phyloP scores from a whole-genome alignment of 2,113 vertebrate species.

The Aepyceros melampus region DNA sequence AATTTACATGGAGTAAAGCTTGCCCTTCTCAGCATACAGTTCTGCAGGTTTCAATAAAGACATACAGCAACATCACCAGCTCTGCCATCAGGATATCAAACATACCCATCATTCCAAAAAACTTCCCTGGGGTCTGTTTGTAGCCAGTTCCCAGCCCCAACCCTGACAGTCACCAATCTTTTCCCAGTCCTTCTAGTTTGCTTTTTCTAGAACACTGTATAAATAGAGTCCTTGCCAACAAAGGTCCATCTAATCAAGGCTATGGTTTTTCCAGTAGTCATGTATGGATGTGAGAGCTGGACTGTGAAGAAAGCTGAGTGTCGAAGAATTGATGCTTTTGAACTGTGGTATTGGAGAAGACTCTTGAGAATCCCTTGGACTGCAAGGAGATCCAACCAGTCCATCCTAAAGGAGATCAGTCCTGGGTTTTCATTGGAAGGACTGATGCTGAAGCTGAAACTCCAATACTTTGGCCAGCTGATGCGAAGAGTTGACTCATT shows the following conservation, averaged over 20 bases:
- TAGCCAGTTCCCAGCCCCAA: not conserved
- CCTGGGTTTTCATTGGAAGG: not conserved
- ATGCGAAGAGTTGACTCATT: not conserved
- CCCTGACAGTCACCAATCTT: accelerated
- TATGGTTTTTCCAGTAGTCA: not conserved
- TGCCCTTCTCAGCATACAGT: not conserved
- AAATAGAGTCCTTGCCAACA: not conserved
- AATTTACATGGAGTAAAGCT: not conserved
- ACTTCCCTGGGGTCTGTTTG: not conserved
- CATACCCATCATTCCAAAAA: not conserved
- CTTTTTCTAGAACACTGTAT: not conserved
- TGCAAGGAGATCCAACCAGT: not conserved
- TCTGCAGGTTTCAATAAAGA: not conserved
- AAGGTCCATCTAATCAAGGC: too few relatives aligned
- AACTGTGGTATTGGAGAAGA: not conserved
- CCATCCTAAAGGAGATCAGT: not conserved
- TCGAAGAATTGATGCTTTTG: not conserved
- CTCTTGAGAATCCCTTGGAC: not conserved
- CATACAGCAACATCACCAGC: not conserved
- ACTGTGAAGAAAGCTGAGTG: not conserved
- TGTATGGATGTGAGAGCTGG: not conserved
- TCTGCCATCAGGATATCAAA: too few relatives aligned
- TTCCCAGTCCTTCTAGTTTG: not conserved
- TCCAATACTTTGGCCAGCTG: not conserved
- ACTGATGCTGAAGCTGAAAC: not conserved